Evolutionary conservation across 2,113 vertebrate species (phyloP).

Genomic region (rabbit (Oryctolagus cuniculus)): mOryCun1.1 NC_091448.1:53119001-53119500

Average conservation of each 20-base stretch:
- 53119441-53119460: neutral
- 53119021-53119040: too few relatives aligned
- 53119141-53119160: too few relatives aligned
- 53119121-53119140: too few relatives aligned
- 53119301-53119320: neutral
- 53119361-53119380: neutral
- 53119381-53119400: neutral
- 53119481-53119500: neutral
- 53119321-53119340: neutral
- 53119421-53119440: conserved; percentile 56
- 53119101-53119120: too few relatives aligned
- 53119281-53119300: neutral
- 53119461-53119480: neutral
- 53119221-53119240: neutral
- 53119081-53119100: too few relatives aligned
- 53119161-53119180: neutral
- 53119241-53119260: neutral
- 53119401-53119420: conserved; percentile 56
- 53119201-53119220: neutral
- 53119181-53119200: neutral
- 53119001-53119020: too few relatives aligned
- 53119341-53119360: neutral
- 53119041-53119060: too few relatives aligned
- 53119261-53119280: neutral
- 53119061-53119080: too few relatives aligned